These are phyloP conservation scores for Mesitornis unicolor DNA, from an alignment of 2,113 vertebrate species.

Conservation along the genomic window DNA sequence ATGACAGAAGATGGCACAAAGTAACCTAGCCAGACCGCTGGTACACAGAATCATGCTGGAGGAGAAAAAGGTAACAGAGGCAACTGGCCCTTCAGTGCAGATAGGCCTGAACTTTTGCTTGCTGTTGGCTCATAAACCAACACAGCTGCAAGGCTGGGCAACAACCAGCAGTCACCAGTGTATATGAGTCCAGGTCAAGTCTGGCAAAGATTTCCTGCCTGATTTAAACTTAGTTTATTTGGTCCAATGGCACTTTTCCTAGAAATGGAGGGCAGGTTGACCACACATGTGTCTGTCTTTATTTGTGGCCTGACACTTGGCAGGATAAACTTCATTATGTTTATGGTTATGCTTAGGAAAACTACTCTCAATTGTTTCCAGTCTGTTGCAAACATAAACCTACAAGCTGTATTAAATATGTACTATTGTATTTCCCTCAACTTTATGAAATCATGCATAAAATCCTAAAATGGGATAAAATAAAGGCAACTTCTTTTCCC, in stretches of 20 bases:
- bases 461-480: slow-evolving; percentile 41
- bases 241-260: background rate
- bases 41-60: background rate
- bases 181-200: background rate
- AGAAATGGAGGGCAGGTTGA: background rate
- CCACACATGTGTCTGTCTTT: slow-evolving; percentile 8
- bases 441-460: slow-evolving; percentile 38
- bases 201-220: slow-evolving; percentile 35
- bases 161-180: background rate
- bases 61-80: background rate
- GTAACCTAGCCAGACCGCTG: background rate
- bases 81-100: background rate
- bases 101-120: background rate
- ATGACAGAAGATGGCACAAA: background rate
- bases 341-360: slow-evolving; percentile 41
- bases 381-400: slow-evolving; percentile 39
- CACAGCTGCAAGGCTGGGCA: background rate
- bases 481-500: background rate
- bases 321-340: slow-evolving; percentile 39
- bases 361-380: slow-evolving; percentile 41
- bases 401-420: slow-evolving; percentile 45
- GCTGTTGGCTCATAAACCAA: background rate
- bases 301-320: slow-evolving; percentile 42
- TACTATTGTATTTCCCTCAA: slow-evolving; percentile 21
- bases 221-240: background rate